Evolutionary conservation across 2,113 vertebrate genomes (phyloP).

Genomic region (Silurus asotus): DNA sequence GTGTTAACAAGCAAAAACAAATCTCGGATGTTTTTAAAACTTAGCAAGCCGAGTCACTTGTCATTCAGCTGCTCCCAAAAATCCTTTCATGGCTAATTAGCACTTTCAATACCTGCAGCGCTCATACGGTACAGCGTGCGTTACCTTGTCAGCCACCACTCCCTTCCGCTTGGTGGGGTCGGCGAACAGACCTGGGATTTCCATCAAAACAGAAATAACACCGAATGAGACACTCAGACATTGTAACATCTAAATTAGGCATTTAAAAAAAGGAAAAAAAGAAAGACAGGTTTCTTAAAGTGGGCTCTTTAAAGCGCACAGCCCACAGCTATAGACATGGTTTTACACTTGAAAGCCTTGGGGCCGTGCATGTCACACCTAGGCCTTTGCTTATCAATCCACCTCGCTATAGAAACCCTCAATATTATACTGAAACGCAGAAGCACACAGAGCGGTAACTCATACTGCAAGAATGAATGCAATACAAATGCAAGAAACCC

Average conservation of each 20-base stretch:
- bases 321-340: too few relatives aligned
- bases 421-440: too few relatives aligned
- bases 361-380: too few relatives aligned
- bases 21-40: neutral
- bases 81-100: neutral
- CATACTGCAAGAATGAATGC: too few relatives aligned
- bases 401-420: too few relatives aligned
- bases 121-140: constrained; percentile 8
- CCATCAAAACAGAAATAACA: constrained; percentile 13
- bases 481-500: too few relatives aligned
- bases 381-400: too few relatives aligned
- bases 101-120: neutral
- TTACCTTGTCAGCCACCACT: constrained; percentile 88
- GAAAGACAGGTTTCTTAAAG: neutral
- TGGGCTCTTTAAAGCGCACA: too few relatives aligned
- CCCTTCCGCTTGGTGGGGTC: constrained; percentile 85
- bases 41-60: neutral
- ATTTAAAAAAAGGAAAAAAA: neutral
- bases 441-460: too few relatives aligned
- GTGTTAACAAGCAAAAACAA: neutral
- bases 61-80: neutral
- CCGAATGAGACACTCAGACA: neutral
- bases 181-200: constrained; percentile 80
- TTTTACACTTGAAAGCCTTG: too few relatives aligned
- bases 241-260: neutral